Evolutionary conservation across 2,888 invertebrate species (phyloP).

Genomic region (Trachelus iudaicus): DNA sequence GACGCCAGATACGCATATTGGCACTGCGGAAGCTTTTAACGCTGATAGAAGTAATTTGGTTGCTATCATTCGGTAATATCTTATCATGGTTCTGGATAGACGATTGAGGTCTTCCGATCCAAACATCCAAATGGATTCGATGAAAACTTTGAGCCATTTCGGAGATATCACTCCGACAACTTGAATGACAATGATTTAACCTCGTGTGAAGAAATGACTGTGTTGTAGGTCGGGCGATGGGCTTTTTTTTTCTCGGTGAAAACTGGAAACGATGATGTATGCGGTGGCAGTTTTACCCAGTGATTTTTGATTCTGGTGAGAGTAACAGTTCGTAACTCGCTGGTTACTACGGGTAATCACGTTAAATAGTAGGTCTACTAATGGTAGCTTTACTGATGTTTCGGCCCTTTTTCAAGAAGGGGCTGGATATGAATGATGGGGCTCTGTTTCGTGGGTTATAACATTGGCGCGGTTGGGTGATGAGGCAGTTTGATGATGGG

Average conservation of each 20-base stretch:
- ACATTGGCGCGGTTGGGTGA: neutral
- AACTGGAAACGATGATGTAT: neutral
- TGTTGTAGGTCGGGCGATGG: too few species aligned
- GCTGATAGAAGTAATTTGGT: neutral
- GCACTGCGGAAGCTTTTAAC: neutral
- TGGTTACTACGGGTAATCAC: neutral
- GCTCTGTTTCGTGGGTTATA: neutral
- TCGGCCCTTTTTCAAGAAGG: neutral
- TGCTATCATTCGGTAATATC: neutral
- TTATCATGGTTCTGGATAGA: neutral
- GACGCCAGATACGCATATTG: slow-evolving; percentile 14
- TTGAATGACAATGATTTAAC: neutral
- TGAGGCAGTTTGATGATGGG: neutral
- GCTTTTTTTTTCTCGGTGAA: too few species aligned
- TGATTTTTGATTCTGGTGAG: neutral
- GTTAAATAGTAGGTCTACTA: neutral
- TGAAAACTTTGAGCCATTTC: neutral
- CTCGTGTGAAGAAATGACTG: too few species aligned
- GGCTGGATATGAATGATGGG: neutral
- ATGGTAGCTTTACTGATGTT: neutral
- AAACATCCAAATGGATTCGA: neutral
- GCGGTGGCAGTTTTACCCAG: neutral
- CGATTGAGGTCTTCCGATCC: neutral
- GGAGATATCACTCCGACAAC: neutral
- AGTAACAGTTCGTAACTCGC: neutral